Conservation (phyloP, 2,797 vertebrate genomes). For the Natrix natrix region DNA sequence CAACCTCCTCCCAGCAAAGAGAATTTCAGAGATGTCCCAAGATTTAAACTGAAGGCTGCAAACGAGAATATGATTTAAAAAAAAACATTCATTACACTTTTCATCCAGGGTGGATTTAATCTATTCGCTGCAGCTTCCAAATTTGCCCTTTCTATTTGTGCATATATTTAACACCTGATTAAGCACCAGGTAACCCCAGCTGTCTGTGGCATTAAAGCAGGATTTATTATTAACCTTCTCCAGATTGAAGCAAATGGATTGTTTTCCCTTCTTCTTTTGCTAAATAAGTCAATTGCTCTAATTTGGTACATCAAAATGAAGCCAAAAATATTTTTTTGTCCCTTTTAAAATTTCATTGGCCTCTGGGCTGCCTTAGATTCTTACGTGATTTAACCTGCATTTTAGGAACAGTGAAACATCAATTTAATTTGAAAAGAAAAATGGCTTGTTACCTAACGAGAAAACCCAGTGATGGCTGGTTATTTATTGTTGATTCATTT, state of each 20-base stretch:
- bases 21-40: neutral
- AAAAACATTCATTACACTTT: conserved; percentile 41
- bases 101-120: conserved; percentile 45
- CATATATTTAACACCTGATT: conserved; percentile 46
- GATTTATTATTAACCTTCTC: conserved; percentile 42
- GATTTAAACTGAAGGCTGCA: neutral
- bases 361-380: neutral
- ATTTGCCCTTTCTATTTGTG: conserved; percentile 41
- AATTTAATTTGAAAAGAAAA: neutral
- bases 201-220: conserved; percentile 27
- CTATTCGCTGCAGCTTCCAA: conserved; percentile 48
- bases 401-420: neutral
- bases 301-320: conserved; percentile 25
- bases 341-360: conserved; percentile 1
- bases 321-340: neutral
- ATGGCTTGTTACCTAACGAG: neutral
- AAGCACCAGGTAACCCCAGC: conserved; percentile 40
- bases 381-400: neutral
- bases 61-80: neutral
- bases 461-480: conserved; percentile 1
- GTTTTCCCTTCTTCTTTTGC: conserved; percentile 26
- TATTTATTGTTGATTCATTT: conserved; percentile 17
- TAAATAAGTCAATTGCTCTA: conserved; percentile 36
- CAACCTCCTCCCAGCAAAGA: neutral
- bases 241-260: conserved; percentile 49